phyloP scores from a whole-genome alignment of 2,797 vertebrate species.

The Silurus lanzhouensis region DNA sequence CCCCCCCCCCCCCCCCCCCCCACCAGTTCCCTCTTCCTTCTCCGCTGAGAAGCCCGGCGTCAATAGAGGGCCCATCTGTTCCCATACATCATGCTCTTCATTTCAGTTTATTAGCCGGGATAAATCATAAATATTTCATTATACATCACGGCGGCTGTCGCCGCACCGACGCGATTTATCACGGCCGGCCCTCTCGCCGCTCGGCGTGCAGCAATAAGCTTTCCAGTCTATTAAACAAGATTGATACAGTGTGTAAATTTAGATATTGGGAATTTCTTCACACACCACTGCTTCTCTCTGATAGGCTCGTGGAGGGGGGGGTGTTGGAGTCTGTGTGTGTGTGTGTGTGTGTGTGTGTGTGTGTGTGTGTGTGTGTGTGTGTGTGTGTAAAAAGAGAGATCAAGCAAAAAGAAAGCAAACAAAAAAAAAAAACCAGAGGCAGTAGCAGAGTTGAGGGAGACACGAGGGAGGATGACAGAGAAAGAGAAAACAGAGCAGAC shows the following conservation, averaged over 20 bases:
- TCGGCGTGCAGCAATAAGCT: slow-evolving; percentile 78
- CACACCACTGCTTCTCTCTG: slow-evolving; percentile 80
- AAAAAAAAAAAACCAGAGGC: background rate
- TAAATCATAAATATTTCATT: slow-evolving; percentile 98
- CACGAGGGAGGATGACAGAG: background rate
- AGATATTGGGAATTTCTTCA: slow-evolving; percentile 87
- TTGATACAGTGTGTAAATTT: slow-evolving; percentile 89
- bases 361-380: background rate
- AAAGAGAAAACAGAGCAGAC: background rate
- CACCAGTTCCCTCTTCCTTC: slow-evolving; percentile 42
- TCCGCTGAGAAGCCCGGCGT: slow-evolving; percentile 62
- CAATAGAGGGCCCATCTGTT: slow-evolving; percentile 88
- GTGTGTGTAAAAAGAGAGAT: slow-evolving; percentile 13
- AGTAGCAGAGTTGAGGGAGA: slow-evolving; percentile 1
- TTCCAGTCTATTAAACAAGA: slow-evolving; percentile 95
- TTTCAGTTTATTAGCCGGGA: slow-evolving; percentile 93
- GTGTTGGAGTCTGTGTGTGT: slow-evolving; percentile 23
- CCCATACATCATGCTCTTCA: slow-evolving; percentile 88
- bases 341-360: slow-evolving; percentile 41
- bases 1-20: slow-evolving; percentile 40
- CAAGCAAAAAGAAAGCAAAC: background rate
- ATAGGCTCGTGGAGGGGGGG: slow-evolving; percentile 70
- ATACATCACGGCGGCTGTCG: slow-evolving; percentile 81
- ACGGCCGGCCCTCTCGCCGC: slow-evolving; percentile 78
- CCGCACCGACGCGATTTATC: slow-evolving; percentile 87